phyloP scores from a whole-genome alignment of 1,140 invertebrate genomes.

The Hyles vespertilio region DNA sequence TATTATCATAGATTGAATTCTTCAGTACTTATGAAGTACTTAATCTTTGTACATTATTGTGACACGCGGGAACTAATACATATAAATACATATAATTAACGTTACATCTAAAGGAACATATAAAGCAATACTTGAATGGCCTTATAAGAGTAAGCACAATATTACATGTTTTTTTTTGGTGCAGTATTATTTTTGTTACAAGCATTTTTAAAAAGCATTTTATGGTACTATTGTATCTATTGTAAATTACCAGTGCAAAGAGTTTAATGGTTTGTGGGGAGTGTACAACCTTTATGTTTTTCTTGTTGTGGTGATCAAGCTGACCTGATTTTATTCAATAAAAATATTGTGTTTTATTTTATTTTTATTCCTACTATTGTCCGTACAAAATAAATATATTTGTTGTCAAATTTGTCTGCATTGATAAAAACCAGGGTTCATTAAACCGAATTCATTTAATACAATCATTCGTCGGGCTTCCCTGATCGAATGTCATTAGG shows the following conservation, averaged over 20 bases:
- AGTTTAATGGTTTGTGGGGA: too few relatives aligned
- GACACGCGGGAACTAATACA: slow-evolving; percentile 13
- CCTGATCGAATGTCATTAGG: too few relatives aligned
- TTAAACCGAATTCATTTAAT: too few relatives aligned
- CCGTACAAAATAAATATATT: too few relatives aligned
- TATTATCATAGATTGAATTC: slow-evolving; percentile 26
- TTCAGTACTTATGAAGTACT: slow-evolving; percentile 66
- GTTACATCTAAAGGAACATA: slow-evolving; percentile 14
- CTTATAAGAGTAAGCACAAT: slow-evolving; percentile 52
- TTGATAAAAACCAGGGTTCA: too few relatives aligned
- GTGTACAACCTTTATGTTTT: too few relatives aligned
- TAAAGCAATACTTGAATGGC: slow-evolving; percentile 60
- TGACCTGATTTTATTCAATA: too few relatives aligned
- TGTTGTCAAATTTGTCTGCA: too few relatives aligned
- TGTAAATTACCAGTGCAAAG: slow-evolving; percentile 3
- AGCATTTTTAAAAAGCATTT: slow-evolving; percentile 49
- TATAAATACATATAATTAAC: slow-evolving; percentile 18
- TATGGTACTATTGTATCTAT: slow-evolving; percentile 42
- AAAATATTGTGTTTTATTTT: too few relatives aligned
- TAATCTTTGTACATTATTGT: slow-evolving; percentile 24
- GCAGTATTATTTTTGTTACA: slow-evolving; percentile 55
- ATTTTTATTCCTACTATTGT: too few relatives aligned
- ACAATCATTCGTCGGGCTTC: too few relatives aligned
- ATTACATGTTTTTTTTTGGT: slow-evolving; percentile 28
- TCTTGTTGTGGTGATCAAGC: too few relatives aligned